phyloP scores from a whole-genome alignment of 2,113 vertebrate species.

The Oreotragus oreotragus region DNA sequence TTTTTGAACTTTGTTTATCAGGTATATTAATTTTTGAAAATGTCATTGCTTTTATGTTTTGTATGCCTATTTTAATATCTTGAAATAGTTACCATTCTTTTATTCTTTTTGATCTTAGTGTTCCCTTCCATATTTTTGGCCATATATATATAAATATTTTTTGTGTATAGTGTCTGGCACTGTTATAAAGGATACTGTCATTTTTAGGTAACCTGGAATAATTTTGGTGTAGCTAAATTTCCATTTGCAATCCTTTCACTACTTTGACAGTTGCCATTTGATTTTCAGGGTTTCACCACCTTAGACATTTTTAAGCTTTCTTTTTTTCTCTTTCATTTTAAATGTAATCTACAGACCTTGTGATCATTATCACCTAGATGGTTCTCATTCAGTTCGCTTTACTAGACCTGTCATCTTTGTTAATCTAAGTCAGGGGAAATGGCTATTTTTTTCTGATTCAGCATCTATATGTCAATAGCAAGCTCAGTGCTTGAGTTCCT shows the following conservation, averaged over 20 bases:
- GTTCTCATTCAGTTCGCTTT: slow-evolving; percentile 22
- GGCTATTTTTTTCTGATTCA: background rate
- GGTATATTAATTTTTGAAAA: background rate
- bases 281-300: background rate
- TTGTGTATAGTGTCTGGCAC: background rate
- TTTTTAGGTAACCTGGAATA: background rate
- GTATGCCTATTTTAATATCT: background rate
- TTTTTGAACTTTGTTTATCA: background rate
- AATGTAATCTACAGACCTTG: background rate
- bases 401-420: background rate
- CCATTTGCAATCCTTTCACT: background rate
- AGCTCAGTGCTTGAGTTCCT: background rate
- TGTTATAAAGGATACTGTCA: background rate
- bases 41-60: background rate
- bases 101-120: background rate
- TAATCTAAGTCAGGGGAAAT: background rate
- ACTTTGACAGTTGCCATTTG: slow-evolving; percentile 7
- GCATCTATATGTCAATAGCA: background rate
- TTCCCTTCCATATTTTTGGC: background rate
- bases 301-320: background rate
- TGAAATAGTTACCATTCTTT: background rate
- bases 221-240: slow-evolving; percentile 27
- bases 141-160: background rate
- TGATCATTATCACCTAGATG: background rate
- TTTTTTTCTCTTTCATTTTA: background rate